A percentile compares a stretch with the other conserved stretches of the same genome.
These are phyloP conservation scores for Tillus elongatus DNA, from an alignment of 2,888 invertebrate genomes.

Conservation along the genomic window DNA sequence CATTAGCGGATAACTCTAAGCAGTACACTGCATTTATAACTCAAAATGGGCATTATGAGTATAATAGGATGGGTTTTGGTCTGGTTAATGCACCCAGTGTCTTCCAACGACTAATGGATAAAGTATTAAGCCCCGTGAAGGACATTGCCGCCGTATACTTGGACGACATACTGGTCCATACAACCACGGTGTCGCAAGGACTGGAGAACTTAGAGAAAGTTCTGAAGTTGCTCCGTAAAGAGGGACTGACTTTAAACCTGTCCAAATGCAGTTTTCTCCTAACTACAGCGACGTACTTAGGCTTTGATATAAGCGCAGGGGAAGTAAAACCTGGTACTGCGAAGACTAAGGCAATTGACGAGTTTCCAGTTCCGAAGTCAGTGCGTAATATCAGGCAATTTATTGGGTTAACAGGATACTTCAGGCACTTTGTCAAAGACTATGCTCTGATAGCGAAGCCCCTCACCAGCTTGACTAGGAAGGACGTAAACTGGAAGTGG, in stretches of 20 bases:
- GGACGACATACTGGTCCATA: constrained; percentile 1
- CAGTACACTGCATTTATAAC: not conserved
- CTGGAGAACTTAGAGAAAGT: constrained; percentile 10
- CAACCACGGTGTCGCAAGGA: constrained; percentile 10
- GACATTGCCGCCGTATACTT: not conserved
- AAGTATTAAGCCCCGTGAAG: not conserved
- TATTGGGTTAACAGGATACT: constrained; percentile 27
- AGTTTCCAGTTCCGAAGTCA: constrained; percentile 22
- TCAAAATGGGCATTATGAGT: constrained; percentile 1
- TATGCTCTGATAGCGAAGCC: constrained; percentile 23
- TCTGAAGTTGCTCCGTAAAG: constrained; percentile 7
- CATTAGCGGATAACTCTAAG: not conserved
- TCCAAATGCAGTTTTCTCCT: constrained; percentile 22
- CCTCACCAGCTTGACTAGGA: constrained; percentile 20
- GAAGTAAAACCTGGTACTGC: constrained; percentile 16
- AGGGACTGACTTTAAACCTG: constrained; percentile 11
- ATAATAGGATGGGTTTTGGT: not conserved
- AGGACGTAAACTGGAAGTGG: constrained; percentile 23
- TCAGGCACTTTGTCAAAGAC: constrained; percentile 24
- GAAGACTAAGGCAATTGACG: constrained; percentile 14
- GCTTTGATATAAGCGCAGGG: constrained; percentile 18
- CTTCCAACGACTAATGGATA: constrained; percentile 1
- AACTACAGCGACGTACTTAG: constrained; percentile 21
- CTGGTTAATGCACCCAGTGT: not conserved
- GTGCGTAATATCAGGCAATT: constrained; percentile 22